Base-by-base conservation (phyloP, 2,113 vertebrate genomes). In the Pampusana beccarii region DNA sequence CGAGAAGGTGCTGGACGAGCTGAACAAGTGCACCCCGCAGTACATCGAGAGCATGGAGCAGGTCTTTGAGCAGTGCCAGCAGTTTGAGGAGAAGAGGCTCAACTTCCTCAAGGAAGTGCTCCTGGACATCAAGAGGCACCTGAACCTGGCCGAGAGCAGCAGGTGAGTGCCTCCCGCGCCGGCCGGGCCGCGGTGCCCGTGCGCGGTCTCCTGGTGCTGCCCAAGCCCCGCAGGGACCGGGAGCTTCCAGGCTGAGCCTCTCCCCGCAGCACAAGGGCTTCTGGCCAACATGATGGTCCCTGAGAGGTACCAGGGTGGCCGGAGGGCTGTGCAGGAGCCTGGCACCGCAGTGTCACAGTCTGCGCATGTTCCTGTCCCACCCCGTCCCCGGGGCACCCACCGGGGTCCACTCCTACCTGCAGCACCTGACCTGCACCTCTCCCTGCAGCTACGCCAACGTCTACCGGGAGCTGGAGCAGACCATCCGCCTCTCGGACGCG, bases 21-120 rank as follows among this genome's bases (percentile, higher is more conserved):
- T 99, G 96, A 98, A 98, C 94, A 99, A 99, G 96, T 99, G 98
- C 96, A 99, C 99, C 9, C 99, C 99, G 0, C 98, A 98, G 97
- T 99, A 99, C 98, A 99, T 98, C 91, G 99, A 99, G 97, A 97
- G 98, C 97, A 99, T 99, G 99, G 99, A 99, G 97, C 99, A 99
- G 98, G 99, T 99, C 97, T 99, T 99, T 2, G 99, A 99, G 96
- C 99, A 99, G 97, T 99, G 99, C 97, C 99, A 99, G 98, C 99
- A 99, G 95, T 99, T 99, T 14, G 99, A 99, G 97, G 99, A 99
- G 87, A 99, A 98, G 97, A 98, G 99, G 80, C 98, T 99, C 97
- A 99, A 98, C 96, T 99, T 99, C 98, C 98, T 99, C 85, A 99
- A 99, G 98, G 99, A 99, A 94, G 98, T 99, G 82, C 97, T 99